phyloP scores from a whole-genome alignment of 1,140 invertebrate species.

The Drosophila elegans region DNA sequence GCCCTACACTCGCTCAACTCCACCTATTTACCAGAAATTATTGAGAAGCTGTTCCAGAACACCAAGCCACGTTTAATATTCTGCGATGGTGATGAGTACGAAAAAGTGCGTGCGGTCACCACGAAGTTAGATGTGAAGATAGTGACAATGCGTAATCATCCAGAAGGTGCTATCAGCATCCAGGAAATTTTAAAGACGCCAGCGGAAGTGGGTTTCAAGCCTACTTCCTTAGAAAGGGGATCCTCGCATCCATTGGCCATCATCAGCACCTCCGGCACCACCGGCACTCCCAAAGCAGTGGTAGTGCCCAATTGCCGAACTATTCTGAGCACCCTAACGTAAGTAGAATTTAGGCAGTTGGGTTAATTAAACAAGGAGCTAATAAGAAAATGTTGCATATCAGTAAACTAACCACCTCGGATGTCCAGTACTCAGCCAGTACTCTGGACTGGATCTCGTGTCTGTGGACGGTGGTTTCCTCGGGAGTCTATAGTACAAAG shows the following conservation, averaged over 20 bases:
- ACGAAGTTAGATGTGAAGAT: constrained; percentile 16
- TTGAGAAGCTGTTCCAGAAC: constrained; percentile 22
- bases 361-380: too few species aligned
- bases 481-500: constrained; percentile 3
- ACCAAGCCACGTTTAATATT: constrained; percentile 44
- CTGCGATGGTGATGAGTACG: constrained; percentile 41
- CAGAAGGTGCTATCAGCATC: constrained; percentile 2
- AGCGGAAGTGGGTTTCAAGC: constrained; percentile 6
- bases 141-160: constrained; percentile 26
- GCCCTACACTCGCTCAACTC: constrained; percentile 29
- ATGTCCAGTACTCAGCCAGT: constrained; percentile 17
- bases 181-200: constrained; percentile 5
- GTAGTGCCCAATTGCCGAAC: constrained; percentile 87
- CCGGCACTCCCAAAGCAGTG: constrained; percentile 91
- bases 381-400: too few species aligned
- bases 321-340: neutral
- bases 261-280: constrained; percentile 89
- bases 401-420: constrained; percentile 1
- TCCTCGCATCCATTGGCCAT: constrained; percentile 58
- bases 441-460: constrained; percentile 32
- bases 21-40: constrained; percentile 10
- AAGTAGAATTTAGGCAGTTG: neutral
- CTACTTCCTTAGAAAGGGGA: constrained; percentile 2
- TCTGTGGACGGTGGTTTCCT: neutral
- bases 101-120: constrained; percentile 9